Evolutionary conservation across 2,888 invertebrate species (phyloP).

Genomic region (Drosophila rellima): DNA sequence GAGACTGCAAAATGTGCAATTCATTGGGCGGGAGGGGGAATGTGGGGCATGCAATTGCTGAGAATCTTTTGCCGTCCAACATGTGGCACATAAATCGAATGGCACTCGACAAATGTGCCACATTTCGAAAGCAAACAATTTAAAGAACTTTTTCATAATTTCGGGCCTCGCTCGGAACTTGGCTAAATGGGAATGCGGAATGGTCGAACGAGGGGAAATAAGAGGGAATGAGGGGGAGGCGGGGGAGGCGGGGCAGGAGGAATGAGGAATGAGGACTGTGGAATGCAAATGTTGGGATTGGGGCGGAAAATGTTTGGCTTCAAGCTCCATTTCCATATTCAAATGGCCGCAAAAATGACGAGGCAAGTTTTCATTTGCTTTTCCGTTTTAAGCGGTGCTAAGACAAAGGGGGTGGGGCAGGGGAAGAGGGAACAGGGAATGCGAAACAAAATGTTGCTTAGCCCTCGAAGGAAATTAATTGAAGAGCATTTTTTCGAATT

Average conservation of each 20-base stretch:
- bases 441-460: constrained; percentile 44
- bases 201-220: background rate
- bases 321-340: constrained; percentile 57
- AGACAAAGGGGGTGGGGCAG: background rate
- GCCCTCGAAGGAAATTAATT: constrained; percentile 54
- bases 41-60: constrained; percentile 6
- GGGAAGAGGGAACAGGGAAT: background rate
- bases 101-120: constrained; percentile 37
- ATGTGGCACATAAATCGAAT: constrained; percentile 39
- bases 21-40: background rate
- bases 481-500: constrained; percentile 36
- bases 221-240: too few relatives aligned
- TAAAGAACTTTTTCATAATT: constrained; percentile 54
- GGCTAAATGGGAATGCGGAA: constrained; percentile 12
- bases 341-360: constrained; percentile 62
- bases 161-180: constrained; percentile 20
- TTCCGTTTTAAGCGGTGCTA: background rate
- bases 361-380: constrained; percentile 39
- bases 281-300: background rate
- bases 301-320: constrained; percentile 1
- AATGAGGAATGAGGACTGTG: background rate
- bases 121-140: constrained; percentile 57
- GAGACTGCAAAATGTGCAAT: constrained; percentile 17
- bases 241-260: background rate
- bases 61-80: constrained; percentile 24